Evolutionary conservation across 1,140 invertebrate genomes (phyloP), one percentile per base, ranked within the genome.

Genomic region (Aphaenogaster floridana): DNA sequence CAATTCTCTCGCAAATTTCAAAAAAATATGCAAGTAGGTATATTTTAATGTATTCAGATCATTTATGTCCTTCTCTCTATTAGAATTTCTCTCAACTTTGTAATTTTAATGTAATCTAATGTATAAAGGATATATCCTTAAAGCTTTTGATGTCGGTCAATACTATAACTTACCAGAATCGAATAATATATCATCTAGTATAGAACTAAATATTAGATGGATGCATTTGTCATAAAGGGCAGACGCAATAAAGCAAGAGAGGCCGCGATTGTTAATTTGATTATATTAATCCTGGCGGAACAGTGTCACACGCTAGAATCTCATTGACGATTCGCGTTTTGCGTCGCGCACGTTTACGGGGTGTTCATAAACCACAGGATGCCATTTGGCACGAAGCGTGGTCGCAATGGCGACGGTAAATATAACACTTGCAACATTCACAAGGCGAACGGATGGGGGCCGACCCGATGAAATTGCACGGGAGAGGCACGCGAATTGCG

Each of bases 261-360:
- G 28, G 28, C 3, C n/a, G 34, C 7, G 8, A n/a, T 36, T 54
- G 39, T 81, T 81, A 71, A 54, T 69, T 69, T 71, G 36, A 71
- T 81, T 34, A 81, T 81, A 81, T 81, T 57, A 80, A 80, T 71
- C 28, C 78, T 11, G 78, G 5, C 13, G 36, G 15, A 57, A 48
- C 9, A n/a, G 28, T 48, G n/a, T 21, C 34, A 17, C 28, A 28
- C 28, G 0, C 45, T 54, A 7, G n/a, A 81, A 52, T 50, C 64
- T 57, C 77, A 34, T 66, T 11, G 64, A 71, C 36, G 48, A 54
- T 36, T n/a, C 50, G 48, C 21, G 21, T 57, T 81, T 81, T 71
- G 36, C 34, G 36, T 54, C 45, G 78, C 13, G 59, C 59, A 61
- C 54, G 57, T 45, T 45, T 42, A 42, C 28, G n/a, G 64, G 66